phyloP scores from a whole-genome alignment of 2,888 invertebrate species.

The Epinotia demarniana region DNA sequence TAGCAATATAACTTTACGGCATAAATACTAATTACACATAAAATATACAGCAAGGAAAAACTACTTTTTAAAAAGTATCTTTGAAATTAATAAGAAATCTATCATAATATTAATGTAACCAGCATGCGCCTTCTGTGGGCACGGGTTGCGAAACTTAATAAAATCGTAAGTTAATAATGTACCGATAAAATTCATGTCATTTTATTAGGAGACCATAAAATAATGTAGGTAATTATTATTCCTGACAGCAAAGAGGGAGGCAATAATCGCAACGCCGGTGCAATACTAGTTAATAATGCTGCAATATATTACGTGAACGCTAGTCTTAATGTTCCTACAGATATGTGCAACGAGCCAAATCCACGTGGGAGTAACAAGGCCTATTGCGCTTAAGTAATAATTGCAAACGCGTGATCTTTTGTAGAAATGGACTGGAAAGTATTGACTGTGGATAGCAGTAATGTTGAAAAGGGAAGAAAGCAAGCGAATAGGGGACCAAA shows the following conservation, averaged over 20 bases:
- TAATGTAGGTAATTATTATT: neutral
- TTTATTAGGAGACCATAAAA: neutral
- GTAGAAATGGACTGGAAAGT: constrained; percentile 23
- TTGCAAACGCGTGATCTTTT: constrained; percentile 39
- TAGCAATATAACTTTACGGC: neutral
- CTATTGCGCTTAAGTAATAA: constrained; percentile 37
- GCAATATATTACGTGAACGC: constrained; percentile 40
- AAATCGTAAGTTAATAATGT: neutral
- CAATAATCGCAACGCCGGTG: constrained; percentile 25
- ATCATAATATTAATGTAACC: too few relatives aligned
- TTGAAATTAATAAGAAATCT: too few relatives aligned
- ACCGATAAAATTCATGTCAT: neutral
- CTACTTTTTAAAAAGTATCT: too few relatives aligned
- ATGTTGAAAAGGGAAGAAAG: constrained; percentile 11
- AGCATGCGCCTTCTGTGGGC: neutral
- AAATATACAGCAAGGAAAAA: neutral
- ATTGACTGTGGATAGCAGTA: constrained; percentile 12
- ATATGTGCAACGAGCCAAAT: constrained; percentile 41
- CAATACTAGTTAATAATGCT: constrained; percentile 23
- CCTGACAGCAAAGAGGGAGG: constrained; percentile 4
- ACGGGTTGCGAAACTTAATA: too few relatives aligned
- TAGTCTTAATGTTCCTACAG: constrained; percentile 38
- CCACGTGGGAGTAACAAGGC: constrained; percentile 41
- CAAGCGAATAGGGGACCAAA: constrained; percentile 16
- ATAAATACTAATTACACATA: neutral